Conservation (phyloP, 2,113 vertebrate genomes). For the Felis chaus region DNA sequence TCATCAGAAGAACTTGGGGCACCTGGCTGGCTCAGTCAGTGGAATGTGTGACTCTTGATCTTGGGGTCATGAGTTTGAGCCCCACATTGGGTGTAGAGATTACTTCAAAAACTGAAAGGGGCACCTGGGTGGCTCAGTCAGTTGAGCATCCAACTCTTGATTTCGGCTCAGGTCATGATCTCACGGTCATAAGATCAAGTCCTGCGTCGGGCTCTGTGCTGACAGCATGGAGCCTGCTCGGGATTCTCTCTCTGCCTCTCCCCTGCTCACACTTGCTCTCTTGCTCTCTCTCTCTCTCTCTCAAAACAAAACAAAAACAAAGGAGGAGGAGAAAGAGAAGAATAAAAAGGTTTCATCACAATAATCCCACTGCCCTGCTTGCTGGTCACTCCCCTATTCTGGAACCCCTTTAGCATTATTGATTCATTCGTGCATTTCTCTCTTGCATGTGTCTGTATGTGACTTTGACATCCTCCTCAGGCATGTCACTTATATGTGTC, state of each 20-base stretch:
- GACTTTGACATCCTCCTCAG: slow-evolving; percentile 16
- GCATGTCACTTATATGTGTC: neutral
- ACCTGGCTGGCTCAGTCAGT: neutral
- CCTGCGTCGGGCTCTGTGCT: no score
- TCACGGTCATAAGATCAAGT: neutral
- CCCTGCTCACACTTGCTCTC: no score
- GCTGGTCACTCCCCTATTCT: neutral
- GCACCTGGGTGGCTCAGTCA: neutral
- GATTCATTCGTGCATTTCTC: neutral
- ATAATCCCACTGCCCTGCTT: neutral
- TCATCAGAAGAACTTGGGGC: neutral
- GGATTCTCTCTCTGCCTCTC: no score
- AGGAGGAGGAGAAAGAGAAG: no score
- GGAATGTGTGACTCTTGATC: neutral
- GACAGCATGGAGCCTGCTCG: no score
- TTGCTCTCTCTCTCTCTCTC: no score
- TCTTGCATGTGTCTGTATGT: neutral
- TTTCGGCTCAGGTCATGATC: neutral
- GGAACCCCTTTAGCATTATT: neutral
- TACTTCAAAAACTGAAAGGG: neutral
- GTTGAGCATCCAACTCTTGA: neutral
- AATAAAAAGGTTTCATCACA: neutral
- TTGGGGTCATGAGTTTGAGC: neutral
- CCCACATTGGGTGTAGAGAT: neutral
- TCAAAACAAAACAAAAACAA: no score